Base-by-base conservation (phyloP, 1,140 invertebrate species). In the Metaphire vulgaris region DNA sequence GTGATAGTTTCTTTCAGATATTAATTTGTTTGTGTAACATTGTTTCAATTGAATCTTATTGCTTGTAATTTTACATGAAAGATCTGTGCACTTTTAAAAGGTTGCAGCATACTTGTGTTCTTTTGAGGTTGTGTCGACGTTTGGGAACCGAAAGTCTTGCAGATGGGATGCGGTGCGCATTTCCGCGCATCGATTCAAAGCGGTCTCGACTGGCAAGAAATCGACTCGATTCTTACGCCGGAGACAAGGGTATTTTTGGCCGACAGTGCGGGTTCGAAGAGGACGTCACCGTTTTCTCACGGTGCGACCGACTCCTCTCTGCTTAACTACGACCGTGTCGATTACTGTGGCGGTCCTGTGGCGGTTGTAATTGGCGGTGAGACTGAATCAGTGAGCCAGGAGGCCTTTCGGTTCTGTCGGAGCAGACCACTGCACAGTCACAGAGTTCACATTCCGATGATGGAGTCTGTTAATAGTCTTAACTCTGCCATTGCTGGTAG, bases 101-200 rank as follows among this genome's bases (percentile, higher is more conserved):
- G n/a, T n/a, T n/a, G n/a, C n/a, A n/a, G n/a, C n/a, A n/a, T n/a
- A n/a, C n/a, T n/a, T n/a, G n/a, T n/a, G n/a, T 56, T 56, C 41
- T 56, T 6, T 56, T 56, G 6, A 93, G 92, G 94, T 68, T 96
- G 93, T 87, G 91, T 91, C 29, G 92, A 96, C 87, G 83, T 92
- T 2, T 97, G 94, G 94, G 92, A 96, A 77, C 84, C 89, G 0
- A 97, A 97, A 89, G 93, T 96, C 1, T 82, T 96, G 16, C 87
- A 94, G 83, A 90, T 91, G 80, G 92, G 90, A 21, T 88, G 90
- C 77, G 95, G 95, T 21, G 91, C 91, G 28, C 94, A 96, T 84
- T 97, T 96, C 83, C 89, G 90, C 56, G 41, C 41, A 6, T 56
- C 41, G 21, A 56, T 56, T 56, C 6, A 56, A 56, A 56, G 6